Evolutionary conservation across 2,113 vertebrate species (phyloP).

Genomic region (Origma solitaria): DNA sequence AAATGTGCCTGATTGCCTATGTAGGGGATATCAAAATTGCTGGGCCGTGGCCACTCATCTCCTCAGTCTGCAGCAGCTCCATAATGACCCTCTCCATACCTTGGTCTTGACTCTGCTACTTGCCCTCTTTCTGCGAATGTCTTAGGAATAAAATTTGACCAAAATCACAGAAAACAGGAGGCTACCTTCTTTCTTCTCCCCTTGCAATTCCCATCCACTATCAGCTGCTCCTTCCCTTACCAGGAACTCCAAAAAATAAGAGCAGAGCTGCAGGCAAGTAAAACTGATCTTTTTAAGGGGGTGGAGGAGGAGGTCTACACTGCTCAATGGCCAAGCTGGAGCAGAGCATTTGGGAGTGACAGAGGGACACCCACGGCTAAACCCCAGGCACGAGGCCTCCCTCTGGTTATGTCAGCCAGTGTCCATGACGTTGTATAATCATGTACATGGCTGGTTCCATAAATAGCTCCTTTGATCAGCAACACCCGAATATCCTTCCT

Average conservation of each 20-base stretch:
- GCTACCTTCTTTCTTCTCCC: background rate
- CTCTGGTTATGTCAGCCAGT: background rate
- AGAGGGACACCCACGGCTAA: background rate
- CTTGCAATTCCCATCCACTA: rapidly evolving
- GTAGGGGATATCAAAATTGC: rapidly evolving
- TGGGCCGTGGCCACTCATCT: rapidly evolving
- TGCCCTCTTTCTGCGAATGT: background rate
- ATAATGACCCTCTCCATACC: background rate
- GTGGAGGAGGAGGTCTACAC: rapidly evolving
- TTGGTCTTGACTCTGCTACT: background rate
- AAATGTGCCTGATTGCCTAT: background rate
- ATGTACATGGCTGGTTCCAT: background rate
- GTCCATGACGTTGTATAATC: background rate
- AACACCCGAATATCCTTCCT: background rate
- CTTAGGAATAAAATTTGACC: background rate
- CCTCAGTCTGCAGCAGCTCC: background rate
- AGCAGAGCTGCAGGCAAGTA: background rate
- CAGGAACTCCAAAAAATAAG: background rate
- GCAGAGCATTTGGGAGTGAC: background rate
- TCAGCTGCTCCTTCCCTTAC: background rate
- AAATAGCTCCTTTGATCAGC: slow-evolving; percentile 37
- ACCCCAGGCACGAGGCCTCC: background rate
- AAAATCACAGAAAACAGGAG: background rate
- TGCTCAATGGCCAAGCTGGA: background rate
- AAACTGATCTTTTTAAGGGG: background rate